A percentile compares a stretch with the other conserved stretches of the same genome.
phyloP scores from a whole-genome alignment of 2,113 vertebrate species.

The Tympanuchus pallidicinctus region DNA sequence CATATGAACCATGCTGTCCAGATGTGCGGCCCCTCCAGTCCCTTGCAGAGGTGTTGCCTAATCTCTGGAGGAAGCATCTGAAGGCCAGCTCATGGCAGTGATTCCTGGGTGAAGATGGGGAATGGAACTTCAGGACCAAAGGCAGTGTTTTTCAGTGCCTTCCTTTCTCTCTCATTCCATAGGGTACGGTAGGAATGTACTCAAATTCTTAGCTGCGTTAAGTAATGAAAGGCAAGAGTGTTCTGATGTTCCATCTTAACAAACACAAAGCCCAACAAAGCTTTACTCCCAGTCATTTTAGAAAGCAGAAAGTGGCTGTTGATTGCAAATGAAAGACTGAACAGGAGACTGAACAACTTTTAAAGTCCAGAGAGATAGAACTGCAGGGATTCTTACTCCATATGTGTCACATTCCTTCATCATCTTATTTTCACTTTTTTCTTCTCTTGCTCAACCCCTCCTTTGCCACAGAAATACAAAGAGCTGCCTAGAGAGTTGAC shows the following conservation, averaged over 20 bases:
- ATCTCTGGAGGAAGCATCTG: background rate
- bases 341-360: background rate
- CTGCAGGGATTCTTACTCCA: background rate
- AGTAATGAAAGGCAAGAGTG: background rate
- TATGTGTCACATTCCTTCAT: background rate
- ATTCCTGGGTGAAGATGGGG: background rate
- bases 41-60: accelerated
- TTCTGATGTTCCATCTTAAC: background rate
- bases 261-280: background rate
- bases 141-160: background rate
- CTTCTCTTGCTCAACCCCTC: background rate
- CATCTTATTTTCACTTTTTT: background rate
- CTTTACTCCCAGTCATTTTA: background rate
- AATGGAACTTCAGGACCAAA: background rate
- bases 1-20: accelerated
- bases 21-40: background rate
- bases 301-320: background rate
- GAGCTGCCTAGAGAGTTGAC: background rate
- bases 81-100: background rate
- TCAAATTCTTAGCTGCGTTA: background rate
- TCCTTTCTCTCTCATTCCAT: background rate
- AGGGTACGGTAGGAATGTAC: background rate
- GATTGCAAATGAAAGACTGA: background rate
- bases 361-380: background rate
- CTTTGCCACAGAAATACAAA: background rate